Base-by-base conservation (phyloP, 2,888 invertebrate species). In the Pheosia gnoma region DNA sequence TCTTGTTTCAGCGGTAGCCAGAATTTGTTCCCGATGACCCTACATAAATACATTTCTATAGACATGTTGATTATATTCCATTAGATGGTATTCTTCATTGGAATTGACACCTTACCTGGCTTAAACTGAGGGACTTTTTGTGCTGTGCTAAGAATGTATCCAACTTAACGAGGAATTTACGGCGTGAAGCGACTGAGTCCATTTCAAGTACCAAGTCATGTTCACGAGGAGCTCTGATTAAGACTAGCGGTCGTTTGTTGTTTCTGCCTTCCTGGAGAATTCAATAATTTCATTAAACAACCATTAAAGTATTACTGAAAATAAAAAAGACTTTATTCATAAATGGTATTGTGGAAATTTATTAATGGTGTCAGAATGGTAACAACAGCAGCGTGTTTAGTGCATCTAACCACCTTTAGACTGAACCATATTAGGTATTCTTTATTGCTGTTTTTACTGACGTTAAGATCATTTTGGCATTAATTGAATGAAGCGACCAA, bases 191-290 rank as follows among this genome's bases (percentile, higher is more conserved):
- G 49, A 96, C 90, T 0, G 97, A 96, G 81, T 98, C 98, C 84
- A 99, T 96, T 86, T 99, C 98, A 59, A 99, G 91, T 11, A 98
- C 98, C 67, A 99, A 92, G 90, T 99, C 99, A 80, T 99, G 98
- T 88, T 98, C 98, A 56, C 97, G 95, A 0, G 97, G 97, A 10
- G 97, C 96, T 47, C 97, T 94, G 53, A 98, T 90, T 41, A 98
- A 90, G 7, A 98, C 95, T 83, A 98, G 94, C 0, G 98, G 98
- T 60, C 96, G 95, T 84, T 96, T 96, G 75, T 96, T 96, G 60
- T 94, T 94, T 58, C 95, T 95, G 61, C 94, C 90, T 82, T 96
- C 95, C 95, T 95, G 83, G 66, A 84, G 9, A 57, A 5, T 55
- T n/a, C 2, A 25, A 1, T 25, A 25, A 25, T 25, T 25, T 25